phyloP scores from a whole-genome alignment of 2,113 vertebrate genomes.

The Nothocercus nigrocapillus region DNA sequence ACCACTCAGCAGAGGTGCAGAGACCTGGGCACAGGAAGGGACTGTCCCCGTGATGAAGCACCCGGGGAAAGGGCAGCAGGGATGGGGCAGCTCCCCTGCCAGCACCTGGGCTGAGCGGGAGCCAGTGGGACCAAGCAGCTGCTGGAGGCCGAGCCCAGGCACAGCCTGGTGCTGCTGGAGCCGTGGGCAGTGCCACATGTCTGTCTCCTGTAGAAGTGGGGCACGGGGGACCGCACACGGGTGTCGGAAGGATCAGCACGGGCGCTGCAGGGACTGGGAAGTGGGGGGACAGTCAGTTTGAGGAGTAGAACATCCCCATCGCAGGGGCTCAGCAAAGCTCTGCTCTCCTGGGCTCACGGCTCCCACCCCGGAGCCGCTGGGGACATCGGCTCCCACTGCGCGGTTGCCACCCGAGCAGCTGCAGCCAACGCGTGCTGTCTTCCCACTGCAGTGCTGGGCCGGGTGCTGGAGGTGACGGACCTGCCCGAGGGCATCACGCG shows the following conservation, averaged over 20 bases:
- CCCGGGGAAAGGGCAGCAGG: background rate
- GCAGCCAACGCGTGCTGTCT: background rate
- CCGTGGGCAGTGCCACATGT: background rate
- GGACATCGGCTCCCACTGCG: fast-evolving
- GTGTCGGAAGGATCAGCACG: background rate
- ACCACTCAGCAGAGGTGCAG: background rate
- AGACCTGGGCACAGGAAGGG: background rate
- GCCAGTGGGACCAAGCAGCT: background rate
- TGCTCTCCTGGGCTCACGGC: fast-evolving
- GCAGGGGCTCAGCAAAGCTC: background rate
- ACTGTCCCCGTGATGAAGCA: background rate
- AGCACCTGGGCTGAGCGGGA: background rate
- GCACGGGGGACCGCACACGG: fast-evolving
- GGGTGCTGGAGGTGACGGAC: constrained; percentile 95
- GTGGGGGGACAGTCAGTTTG: no score
- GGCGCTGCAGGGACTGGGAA: background rate
- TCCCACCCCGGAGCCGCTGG: background rate
- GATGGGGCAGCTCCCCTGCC: background rate
- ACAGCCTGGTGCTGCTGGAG: background rate
- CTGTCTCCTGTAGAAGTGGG: background rate
- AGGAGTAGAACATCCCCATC: fast-evolving
- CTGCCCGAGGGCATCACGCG: constrained; percentile 96
- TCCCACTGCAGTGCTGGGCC: constrained; percentile 85
- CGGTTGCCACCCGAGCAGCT: background rate
- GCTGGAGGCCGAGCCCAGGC: background rate